Evolutionary conservation across 2,113 vertebrate species (phyloP), one percentile per base, ranked within the genome.

Genomic region (Neodontobutis hainanensis): DNA sequence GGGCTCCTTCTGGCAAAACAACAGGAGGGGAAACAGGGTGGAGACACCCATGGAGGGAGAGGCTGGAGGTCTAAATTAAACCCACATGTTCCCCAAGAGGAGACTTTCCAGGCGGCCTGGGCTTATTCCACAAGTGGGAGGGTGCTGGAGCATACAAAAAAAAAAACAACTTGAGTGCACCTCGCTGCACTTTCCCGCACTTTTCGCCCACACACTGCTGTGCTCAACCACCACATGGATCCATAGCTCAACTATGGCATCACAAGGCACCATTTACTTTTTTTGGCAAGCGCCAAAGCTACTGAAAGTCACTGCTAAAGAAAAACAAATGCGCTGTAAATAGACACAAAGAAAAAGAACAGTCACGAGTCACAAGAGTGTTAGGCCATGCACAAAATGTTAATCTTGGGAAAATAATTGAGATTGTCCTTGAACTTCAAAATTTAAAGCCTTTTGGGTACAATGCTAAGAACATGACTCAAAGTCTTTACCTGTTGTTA

Each of bases 51-150:
- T 62, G 78, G 88, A 85, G 85, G 86, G 86, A 82, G 86, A 79
- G 81, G 84, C 83, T 71, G 84, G 80, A 85, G 78, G 79, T 82
- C 89, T 82, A 92, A 92, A 93, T 92, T 64, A 89, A 81, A 89
- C 84, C 89, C 92, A 92, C 89, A 92, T 93, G 92, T 90, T 91
- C 81, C 70, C 57, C 27, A 15, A 65, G 79, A 85, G 66, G 70
- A 74, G 74, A 48, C 66, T 77, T 86, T 85, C 63, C 85, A 85
- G 70, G 71, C 80, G 9, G 73, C 79, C 73, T 16, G 2, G 11
- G 46, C 40, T 63, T 34, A 19, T 52, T 65, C 11, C 9, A 46
- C 55, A 60, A 67, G 70, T 53, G 65, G 62, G 72, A 69, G 74
- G 70, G 70, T 5, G 59, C 61, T n/a, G 63, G 35, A 44, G 79